A percentile compares a stretch with the other conserved stretches of the same genome.
Conservation (phyloP, 2,888 invertebrate genomes). For the Chalcis sispes region DNA sequence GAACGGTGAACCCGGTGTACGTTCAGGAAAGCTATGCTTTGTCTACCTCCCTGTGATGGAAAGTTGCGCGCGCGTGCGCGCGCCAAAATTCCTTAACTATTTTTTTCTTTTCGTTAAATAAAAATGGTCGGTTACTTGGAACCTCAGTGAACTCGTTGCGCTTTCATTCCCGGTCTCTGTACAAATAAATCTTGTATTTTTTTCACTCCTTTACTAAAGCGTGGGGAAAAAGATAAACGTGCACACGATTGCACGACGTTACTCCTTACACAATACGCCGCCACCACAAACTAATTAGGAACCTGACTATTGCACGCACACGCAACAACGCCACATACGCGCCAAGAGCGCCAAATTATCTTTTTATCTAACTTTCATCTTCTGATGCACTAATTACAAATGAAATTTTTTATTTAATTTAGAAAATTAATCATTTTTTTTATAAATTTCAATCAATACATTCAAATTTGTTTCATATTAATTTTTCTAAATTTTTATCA, state of each 20-base stretch:
- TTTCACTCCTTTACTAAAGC: too few relatives aligned
- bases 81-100: too few relatives aligned
- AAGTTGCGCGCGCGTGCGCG: slow-evolving; percentile 26
- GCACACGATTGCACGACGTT: neutral
- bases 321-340: slow-evolving; percentile 18
- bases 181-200: too few relatives aligned
- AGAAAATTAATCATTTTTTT: too few relatives aligned
- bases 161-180: neutral
- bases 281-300: slow-evolving; percentile 11
- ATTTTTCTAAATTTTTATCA: too few relatives aligned
- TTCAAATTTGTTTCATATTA: too few relatives aligned
- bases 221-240: too few relatives aligned
- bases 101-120: too few relatives aligned
- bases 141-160: neutral
- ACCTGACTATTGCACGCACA: neutral
- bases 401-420: too few relatives aligned
- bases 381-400: too few relatives aligned
- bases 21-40: neutral
- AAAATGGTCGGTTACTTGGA: neutral
- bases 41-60: neutral
- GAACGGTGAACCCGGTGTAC: slow-evolving; percentile 22
- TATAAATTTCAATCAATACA: too few relatives aligned
- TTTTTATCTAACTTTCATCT: neutral
- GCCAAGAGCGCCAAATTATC: slow-evolving; percentile 28
- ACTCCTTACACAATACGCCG: neutral